phyloP scores from a whole-genome alignment of 2,113 vertebrate species.

The Erythrocercus mccallii region DNA sequence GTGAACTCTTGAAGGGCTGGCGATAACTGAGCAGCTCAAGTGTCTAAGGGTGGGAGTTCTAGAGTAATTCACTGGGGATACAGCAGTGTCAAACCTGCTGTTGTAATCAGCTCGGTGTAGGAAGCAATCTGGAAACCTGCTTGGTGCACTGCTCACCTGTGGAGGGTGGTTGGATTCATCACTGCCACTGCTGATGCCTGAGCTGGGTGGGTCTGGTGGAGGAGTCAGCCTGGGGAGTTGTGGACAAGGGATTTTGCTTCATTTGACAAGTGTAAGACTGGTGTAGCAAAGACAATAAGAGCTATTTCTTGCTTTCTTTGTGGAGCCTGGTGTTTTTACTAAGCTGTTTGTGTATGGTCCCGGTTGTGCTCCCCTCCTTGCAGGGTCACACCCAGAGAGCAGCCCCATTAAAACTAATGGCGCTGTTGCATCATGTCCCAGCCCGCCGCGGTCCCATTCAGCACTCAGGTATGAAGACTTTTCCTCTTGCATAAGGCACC shows the following conservation, averaged over 20 bases:
- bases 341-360: neutral
- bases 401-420: conserved; percentile 1
- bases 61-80: neutral
- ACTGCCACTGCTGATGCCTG: neutral
- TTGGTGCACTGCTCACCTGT: neutral
- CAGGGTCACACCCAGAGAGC: conserved; percentile 28
- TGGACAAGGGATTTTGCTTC: neutral
- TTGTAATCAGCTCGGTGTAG: neutral
- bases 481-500: conserved; percentile 29
- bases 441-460: neutral
- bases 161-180: neutral
- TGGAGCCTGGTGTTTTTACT: neutral
- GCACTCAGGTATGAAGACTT: conserved; percentile 27
- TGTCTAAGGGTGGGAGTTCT: neutral
- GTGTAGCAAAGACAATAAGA: neutral
- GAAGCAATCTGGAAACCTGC: neutral
- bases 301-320: neutral
- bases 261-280: neutral
- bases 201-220: neutral
- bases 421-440: neutral
- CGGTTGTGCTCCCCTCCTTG: neutral
- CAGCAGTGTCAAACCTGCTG: neutral
- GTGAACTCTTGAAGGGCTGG: neutral
- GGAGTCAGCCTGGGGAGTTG: neutral
- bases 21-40: rapidly evolving